A percentile compares a stretch with the other conserved stretches of the same genome.
phyloP scores from a whole-genome alignment of 35 echinoderm and acorn worm species.

The Acanthaster planci region DNA sequence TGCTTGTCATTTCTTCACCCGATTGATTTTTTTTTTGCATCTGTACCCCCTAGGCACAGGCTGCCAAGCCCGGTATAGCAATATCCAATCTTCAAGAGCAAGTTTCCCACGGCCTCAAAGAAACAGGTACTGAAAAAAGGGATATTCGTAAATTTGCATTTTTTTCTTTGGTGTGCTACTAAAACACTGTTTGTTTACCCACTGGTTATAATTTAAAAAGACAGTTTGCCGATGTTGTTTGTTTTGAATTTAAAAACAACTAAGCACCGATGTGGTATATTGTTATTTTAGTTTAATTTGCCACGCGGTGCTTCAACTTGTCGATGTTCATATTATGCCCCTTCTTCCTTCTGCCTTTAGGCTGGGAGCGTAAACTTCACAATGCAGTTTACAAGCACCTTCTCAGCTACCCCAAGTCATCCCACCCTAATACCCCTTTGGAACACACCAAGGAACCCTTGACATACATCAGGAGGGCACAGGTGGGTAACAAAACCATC shows the following conservation, averaged over 20 bases:
- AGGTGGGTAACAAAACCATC: slow-evolving; percentile 63
- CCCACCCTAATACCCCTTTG: slow-evolving; percentile 46
- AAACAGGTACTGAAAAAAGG: slow-evolving; percentile 4
- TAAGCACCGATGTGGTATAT: too few species aligned
- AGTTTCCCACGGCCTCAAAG: neutral
- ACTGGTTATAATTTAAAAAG: too few species aligned
- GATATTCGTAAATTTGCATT: neutral
- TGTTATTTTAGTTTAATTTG: too few species aligned
- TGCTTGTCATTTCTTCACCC: too few species aligned
- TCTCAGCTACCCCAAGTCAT: slow-evolving; percentile 34
- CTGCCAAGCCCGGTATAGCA: slow-evolving; percentile 6
- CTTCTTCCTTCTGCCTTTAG: too few species aligned
- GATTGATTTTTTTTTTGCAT: neutral
- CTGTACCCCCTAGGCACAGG: slow-evolving; percentile 12
- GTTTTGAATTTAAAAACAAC: too few species aligned
- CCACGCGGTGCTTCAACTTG: too few species aligned
- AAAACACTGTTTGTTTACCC: too few species aligned
- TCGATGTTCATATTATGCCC: too few species aligned
- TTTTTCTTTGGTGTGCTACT: too few species aligned
- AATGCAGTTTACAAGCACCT: slow-evolving; percentile 90
- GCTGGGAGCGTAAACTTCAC: slow-evolving; percentile 78
- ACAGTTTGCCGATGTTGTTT: too few species aligned
- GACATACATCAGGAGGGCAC: slow-evolving; percentile 87
- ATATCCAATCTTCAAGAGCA: slow-evolving; percentile 5
- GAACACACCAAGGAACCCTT: slow-evolving; percentile 93